phyloP scores from a whole-genome alignment of 2,113 vertebrate species.

The Chaenogobius annularis region DNA sequence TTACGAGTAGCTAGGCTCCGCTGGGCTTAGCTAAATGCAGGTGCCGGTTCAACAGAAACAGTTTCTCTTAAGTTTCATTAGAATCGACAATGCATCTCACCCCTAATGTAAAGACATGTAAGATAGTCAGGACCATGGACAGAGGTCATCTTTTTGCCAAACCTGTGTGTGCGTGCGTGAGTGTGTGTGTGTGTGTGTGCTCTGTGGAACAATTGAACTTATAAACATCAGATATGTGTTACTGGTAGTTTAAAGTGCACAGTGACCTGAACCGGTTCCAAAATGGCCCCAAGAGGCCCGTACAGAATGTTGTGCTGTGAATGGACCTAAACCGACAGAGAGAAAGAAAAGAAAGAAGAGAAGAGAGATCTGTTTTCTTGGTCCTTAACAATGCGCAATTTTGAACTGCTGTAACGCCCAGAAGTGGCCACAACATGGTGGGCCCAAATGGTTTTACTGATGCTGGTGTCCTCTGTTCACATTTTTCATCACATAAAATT shows the following conservation, averaged over 20 bases:
- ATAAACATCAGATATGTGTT: conserved; percentile 3
- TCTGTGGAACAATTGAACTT: background rate
- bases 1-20: too few species aligned
- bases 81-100: too few species aligned
- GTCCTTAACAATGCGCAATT: background rate
- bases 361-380: too few species aligned
- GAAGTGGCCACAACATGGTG: background rate
- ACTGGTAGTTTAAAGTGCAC: background rate
- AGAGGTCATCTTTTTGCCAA: background rate
- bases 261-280: background rate
- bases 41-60: too few species aligned
- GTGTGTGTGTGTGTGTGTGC: too few species aligned
- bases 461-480: background rate
- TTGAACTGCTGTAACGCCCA: background rate
- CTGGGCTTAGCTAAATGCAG: too few species aligned
- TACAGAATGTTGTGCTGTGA: background rate
- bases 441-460: background rate
- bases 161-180: background rate
- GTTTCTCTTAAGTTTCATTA: too few species aligned
- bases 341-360: background rate
- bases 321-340: too few species aligned
- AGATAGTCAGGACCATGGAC: background rate
- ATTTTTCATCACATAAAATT: background rate
- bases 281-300: background rate
- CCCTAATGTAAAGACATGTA: too few species aligned